Base-by-base conservation (phyloP, 2,113 vertebrate species). In the Petromus typicus region DNA sequence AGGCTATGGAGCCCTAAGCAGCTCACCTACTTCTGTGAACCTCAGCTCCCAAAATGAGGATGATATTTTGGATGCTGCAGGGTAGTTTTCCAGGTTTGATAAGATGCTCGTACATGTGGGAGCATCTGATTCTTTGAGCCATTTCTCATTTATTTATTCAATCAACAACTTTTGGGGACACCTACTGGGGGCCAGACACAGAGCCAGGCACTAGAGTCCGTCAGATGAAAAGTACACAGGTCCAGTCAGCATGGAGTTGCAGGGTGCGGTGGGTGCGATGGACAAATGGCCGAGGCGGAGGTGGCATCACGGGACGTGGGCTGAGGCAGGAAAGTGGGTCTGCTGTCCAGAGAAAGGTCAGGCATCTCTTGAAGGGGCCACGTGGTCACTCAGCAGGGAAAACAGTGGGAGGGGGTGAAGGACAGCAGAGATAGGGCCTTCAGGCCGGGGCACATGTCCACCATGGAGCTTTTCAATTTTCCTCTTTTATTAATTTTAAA, bases 261-360 rank as follows among this genome's bases (percentile, higher is more conserved):
- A 4, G 12, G 0, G 12, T 1, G 0, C 5, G 2, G 3, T 5
- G 8, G 22, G 27, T n/a, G 27, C 40, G 25, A 9, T 2, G 43
- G 40, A 11, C 2, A 3, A 1, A n/a, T 20, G 56, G 17, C 66
- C 9, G 20, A 3, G 27, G 30, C 27, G 32, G 43, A 78, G 48
- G 27, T 3, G 22, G 22, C 7, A 2, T 2, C 0, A 1, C 11
- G 20, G 51, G n/a, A 34, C 13, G 5, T 43, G 14, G 34, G 18
- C 18, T 1, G 14, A 9, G 32, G 17, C 43, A 40, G 27, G 59
- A 27, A 56, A 40, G 40, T 5, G 76, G 78, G 81, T 37, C 71
- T 34, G 76, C 87, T 34, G 20, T 73, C 56, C 78, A 32, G 45
- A 80, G 71, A 1, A 34, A 34, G 18, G 37, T 8, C 14, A 45